phyloP scores from a whole-genome alignment of 2,888 invertebrate species.

The Boloria selene region DNA sequence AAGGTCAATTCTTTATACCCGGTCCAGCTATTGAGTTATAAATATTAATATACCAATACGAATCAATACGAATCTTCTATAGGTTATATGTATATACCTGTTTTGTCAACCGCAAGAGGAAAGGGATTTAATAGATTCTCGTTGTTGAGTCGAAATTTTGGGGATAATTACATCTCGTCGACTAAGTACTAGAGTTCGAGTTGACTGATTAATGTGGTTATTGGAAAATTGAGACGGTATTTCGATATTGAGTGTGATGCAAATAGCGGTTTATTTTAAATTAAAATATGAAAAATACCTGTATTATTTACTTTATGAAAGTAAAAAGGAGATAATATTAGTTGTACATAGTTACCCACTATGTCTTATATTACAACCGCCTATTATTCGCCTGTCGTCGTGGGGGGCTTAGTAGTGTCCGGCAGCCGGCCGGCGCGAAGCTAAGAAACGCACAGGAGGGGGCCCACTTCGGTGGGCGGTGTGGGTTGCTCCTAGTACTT shows the following conservation, averaged over 20 bases:
- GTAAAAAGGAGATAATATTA: too few relatives aligned
- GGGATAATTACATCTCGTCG: slow-evolving; percentile 27
- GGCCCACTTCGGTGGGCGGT: too few relatives aligned
- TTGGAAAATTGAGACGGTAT: slow-evolving; percentile 12
- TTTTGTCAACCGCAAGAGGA: slow-evolving; percentile 7
- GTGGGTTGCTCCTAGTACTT: too few relatives aligned
- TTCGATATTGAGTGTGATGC: background rate
- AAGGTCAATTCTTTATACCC: too few relatives aligned
- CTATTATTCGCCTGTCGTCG: too few relatives aligned
- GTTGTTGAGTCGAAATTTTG: slow-evolving; percentile 12
- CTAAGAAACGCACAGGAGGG: too few relatives aligned
- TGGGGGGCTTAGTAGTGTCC: too few relatives aligned
- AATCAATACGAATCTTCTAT: background rate
- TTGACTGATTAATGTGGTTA: slow-evolving; percentile 20
- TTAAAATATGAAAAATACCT: background rate
- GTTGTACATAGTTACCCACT: too few relatives aligned
- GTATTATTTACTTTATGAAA: background rate
- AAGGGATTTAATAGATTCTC: slow-evolving; percentile 20
- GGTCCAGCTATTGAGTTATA: too few relatives aligned
- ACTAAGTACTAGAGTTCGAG: slow-evolving; percentile 14
- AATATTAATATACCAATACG: too few relatives aligned
- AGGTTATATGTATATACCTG: background rate
- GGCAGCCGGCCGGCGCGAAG: too few relatives aligned
- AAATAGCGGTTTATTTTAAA: background rate
- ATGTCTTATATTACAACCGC: too few relatives aligned